A percentile compares a stretch with the other conserved stretches of the same genome.
These are phyloP conservation scores for Ictidomys tridecemlineatus DNA, from an alignment of 2,113 vertebrate species.

Conservation along the genomic window DNA sequence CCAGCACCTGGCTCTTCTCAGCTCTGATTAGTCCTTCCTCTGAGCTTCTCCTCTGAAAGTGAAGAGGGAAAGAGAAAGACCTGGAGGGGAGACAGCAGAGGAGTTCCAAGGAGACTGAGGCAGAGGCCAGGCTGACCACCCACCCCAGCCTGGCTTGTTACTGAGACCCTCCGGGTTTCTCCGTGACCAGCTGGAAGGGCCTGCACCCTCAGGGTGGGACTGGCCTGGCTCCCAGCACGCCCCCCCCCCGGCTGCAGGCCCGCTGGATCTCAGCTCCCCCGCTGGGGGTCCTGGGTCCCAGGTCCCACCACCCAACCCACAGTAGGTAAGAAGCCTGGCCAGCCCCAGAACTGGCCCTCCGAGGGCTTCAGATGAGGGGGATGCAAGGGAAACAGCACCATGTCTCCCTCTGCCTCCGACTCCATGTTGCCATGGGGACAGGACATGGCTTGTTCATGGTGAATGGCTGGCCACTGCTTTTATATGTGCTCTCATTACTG, in stretches of 20 bases:
- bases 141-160: background rate
- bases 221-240: rapidly evolving
- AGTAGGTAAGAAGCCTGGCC: background rate
- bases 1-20: background rate
- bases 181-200: rapidly evolving
- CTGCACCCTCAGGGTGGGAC: background rate
- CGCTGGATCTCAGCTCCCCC: background rate
- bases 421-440: constrained; percentile 86
- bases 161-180: background rate
- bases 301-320: background rate
- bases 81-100: background rate
- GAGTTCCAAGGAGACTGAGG: background rate
- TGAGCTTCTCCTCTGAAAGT: constrained; percentile 11
- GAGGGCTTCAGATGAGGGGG: background rate
- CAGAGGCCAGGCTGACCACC: background rate
- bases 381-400: constrained; percentile 69
- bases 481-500: constrained; percentile 83
- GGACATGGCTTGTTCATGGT: constrained; percentile 84
- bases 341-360: background rate
- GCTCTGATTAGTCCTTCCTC: background rate
- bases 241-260: background rate
- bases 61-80: background rate
- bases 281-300: background rate
- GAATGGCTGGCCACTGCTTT: constrained; percentile 86
- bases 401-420: constrained; percentile 76